These are phyloP conservation scores for silkworm (Bombyx mori) DNA, from an alignment of 1,140 invertebrate genomes.

Conservation along the genomic window ASM3026992v2 NC_085114.1:7159001-7159500, in stretches of 20 bases:
- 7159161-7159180: constrained; percentile 91
- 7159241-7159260: constrained; percentile 87
- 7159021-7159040: constrained; percentile 61
- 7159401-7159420: constrained; percentile 90
- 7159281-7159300: constrained; percentile 80
- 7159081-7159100: constrained; percentile 51
- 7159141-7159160: constrained; percentile 90
- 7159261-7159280: constrained; percentile 85
- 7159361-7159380: constrained; percentile 89
- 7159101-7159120: constrained; percentile 56
- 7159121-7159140: constrained; percentile 88
- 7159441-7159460: constrained; percentile 90
- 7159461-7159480: constrained; percentile 79
- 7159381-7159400: constrained; percentile 92
- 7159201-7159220: constrained; percentile 91
- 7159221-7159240: constrained; percentile 83
- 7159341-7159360: constrained; percentile 86
- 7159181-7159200: constrained; percentile 96
- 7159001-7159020: constrained; percentile 67
- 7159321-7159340: constrained; percentile 90
- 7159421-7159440: constrained; percentile 79
- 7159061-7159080: constrained; percentile 62
- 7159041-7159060: constrained; percentile 68
- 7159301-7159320: constrained; percentile 90
- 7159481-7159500: constrained; percentile 90